Evolutionary conservation across 2,797 vertebrate genomes (phyloP), one percentile per base, ranked within the genome.

Genomic region (Parauchenoglanis ngamensis): DNA sequence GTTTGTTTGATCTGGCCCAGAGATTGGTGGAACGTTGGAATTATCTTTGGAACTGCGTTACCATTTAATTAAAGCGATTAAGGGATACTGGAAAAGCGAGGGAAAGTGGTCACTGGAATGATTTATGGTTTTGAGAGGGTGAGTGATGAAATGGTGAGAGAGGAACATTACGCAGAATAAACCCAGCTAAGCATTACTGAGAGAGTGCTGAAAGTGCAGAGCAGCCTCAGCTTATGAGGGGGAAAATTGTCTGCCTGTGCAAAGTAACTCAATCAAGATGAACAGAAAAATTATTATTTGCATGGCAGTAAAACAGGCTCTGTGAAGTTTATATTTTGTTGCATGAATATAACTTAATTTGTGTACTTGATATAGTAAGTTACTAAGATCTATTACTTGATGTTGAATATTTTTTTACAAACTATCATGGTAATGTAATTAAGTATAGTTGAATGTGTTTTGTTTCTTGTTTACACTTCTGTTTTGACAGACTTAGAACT

Each of bases 1-100:
- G 86, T 92, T 89, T 92, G 87, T 92, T 88, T 92, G 91, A 93
- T 90, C 91, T 89, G 87, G 85, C 89, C 85, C 76, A 83, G 85
- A 85, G 88, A 78, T 83, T 72, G 68, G 52, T 86, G 81, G 85
- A 92, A 89, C 86, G 72, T 88, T 84, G 63, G 84, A 89, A 87
- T 87, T 90, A 92, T 89, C 91, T 90, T 91, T 88, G 88, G 88
- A 89, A 84, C 88, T 31, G 81, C 44, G 25, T 87, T 85, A 82
- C 85, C 85, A 90, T 91, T 91, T 89, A 90, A 91, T 90, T 90
- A 89, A 88, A 87, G 85, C 82, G 72, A 90, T 90, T 89, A 90
- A 88, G 86, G 80, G 89, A 88, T 85, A 73, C 82, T 85, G 83
- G 86, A 87, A 84, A 83, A 87, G 82, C 81, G 54, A 87, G 86